Evolutionary conservation across 2,888 invertebrate genomes (phyloP), one percentile per base, ranked within the genome.

Genomic region (Drosophila algonquin): DNA sequence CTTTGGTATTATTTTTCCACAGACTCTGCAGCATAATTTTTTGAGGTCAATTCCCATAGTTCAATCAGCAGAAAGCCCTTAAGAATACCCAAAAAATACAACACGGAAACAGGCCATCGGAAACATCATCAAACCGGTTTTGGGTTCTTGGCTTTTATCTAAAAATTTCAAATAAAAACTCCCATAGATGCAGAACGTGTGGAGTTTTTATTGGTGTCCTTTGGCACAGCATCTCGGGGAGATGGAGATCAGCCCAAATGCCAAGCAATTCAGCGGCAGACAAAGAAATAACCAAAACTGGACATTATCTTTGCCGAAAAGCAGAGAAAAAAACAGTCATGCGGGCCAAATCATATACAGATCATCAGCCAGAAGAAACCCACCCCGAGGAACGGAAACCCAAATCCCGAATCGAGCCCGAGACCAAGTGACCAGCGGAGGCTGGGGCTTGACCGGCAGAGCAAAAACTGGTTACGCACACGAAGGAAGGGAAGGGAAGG

Each of bases 171-270:
- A 53, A 63, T 40, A 44, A 24, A 53, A 32, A 16, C 44, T 51
- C 46, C 14, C 51, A 63, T 59, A 40, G 62, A 60, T 52, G 50
- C 63, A 44, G 64, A 59, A 82, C 63, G 83, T 84, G 84, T 72
- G 71, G 86, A 85, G 63, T 80, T 85, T 87, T 85, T 87, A 85
- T 85, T 78, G 81, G 78, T 85, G 87, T 85, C 87, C 83, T 85
- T 85, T 87, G 86, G 83, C 81, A 64, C 65, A 74, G 75, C 80
- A 79, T 62, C 75, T 63, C 61, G 55, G 52, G 40, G 70, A 9
- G 46, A 73, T 30, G 40, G 70, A 9, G 46, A 73, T 30, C 71
- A 60, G 35, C 48, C n/a, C 46, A 58, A 56, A 60, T 47, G 27
- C 16, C 24, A 46, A 52, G 46, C 35, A 48, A 50, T 56, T 65